Percentiles rank a stretch among this genome's conserved stretches.
phyloP scores from a whole-genome alignment of 2,113 vertebrate genomes.

The Hirundichthys speculiger region DNA sequence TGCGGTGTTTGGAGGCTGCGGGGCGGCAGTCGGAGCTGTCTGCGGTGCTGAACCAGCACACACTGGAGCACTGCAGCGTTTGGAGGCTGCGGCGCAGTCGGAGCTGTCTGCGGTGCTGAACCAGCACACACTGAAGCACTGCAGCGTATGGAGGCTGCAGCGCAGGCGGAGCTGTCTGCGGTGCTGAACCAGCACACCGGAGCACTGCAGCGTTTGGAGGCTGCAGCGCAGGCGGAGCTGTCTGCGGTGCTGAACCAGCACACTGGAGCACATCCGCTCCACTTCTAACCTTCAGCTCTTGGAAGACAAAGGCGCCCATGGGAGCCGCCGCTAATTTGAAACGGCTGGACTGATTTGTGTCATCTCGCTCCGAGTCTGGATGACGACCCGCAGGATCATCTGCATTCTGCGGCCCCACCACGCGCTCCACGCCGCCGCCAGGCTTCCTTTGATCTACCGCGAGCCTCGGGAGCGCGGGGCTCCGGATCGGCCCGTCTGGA shows the following conservation, averaged over 20 bases:
- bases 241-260: slow-evolving; percentile 60
- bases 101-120: too few relatives aligned
- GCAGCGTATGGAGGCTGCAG: too few relatives aligned
- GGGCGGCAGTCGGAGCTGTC: too few relatives aligned
- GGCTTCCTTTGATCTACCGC: slow-evolving; percentile 38
- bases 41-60: too few relatives aligned
- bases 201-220: too few relatives aligned
- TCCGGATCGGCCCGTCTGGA: slow-evolving; percentile 30
- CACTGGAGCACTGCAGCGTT: too few relatives aligned
- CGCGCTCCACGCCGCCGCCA: not conserved
- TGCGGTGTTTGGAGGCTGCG: too few relatives aligned
- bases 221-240: slow-evolving; percentile 47
- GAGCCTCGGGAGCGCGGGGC: slow-evolving; percentile 4
- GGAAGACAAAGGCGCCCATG: slow-evolving; percentile 13
- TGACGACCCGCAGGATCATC: slow-evolving; percentile 34
- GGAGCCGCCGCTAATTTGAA: slow-evolving; percentile 26
- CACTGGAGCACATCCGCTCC: slow-evolving; percentile 20
- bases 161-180: too few relatives aligned
- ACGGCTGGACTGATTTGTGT: slow-evolving; percentile 40
- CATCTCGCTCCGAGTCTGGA: slow-evolving; percentile 16
- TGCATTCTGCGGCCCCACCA: slow-evolving; percentile 13
- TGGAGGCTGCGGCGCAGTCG: too few relatives aligned
- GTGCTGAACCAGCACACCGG: too few relatives aligned
- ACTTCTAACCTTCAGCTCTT: slow-evolving; percentile 40
- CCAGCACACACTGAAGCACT: too few relatives aligned